Conservation (phyloP, 1,140 invertebrate species). For the Nasonia longicornis region DNA sequence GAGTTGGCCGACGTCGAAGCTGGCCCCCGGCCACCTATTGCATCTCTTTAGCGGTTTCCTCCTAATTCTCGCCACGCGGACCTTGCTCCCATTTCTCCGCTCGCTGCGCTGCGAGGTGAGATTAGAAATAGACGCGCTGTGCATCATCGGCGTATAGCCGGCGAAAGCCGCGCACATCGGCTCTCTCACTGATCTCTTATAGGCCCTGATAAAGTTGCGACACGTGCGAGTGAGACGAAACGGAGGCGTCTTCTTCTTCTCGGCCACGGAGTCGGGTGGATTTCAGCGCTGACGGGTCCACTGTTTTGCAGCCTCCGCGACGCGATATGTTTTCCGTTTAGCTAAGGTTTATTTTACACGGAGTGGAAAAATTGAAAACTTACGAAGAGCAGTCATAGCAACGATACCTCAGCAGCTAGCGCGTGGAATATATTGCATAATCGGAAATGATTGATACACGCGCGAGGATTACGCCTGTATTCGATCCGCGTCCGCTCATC, state of each 20-base stretch:
- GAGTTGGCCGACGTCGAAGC: conserved; percentile 58
- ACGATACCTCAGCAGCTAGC: not conserved
- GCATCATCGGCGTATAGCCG: conserved; percentile 33
- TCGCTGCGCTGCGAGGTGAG: conserved; percentile 51
- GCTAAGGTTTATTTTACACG: too few species aligned
- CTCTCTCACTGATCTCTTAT: not conserved
- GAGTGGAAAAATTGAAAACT: not conserved
- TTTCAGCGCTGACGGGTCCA: too few species aligned
- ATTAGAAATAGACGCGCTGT: conserved; percentile 62
- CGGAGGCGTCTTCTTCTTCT: too few species aligned
- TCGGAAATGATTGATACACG: conserved; percentile 6
- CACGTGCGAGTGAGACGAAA: too few species aligned
- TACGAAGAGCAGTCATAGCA: not conserved
- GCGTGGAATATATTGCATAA: not conserved
- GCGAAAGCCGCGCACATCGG: conserved; percentile 22
- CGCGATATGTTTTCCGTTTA: too few species aligned
- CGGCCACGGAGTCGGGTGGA: too few species aligned
- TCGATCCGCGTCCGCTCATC: conserved; percentile 31
- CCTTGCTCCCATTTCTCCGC: conserved; percentile 69
- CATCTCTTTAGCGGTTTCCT: conserved; percentile 65
- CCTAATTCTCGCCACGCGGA: conserved; percentile 63
- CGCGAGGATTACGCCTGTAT: conserved; percentile 10
- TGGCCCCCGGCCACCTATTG: conserved; percentile 66
- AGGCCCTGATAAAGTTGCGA: too few species aligned
- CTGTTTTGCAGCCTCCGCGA: too few species aligned